Evolutionary conservation across 2,797 vertebrate genomes (phyloP).

Genomic region (Acanthurus leucopareius): DNA sequence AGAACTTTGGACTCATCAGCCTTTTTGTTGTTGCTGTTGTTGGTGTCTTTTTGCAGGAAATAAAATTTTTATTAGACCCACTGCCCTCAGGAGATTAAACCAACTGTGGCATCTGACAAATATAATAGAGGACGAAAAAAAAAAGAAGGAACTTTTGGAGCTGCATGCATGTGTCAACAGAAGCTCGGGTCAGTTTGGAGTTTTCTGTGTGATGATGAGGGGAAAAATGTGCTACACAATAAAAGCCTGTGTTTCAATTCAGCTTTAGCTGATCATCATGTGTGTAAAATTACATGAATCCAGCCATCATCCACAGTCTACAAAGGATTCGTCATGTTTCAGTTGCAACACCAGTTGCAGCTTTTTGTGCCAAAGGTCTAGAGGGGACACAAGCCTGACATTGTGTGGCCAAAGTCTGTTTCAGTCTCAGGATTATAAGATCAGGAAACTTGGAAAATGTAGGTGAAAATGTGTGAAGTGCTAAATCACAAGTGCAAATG

Average conservation of each 20-base stretch:
- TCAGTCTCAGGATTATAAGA: conserved; percentile 65
- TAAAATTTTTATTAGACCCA: conserved; percentile 31
- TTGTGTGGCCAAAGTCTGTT: conserved; percentile 64
- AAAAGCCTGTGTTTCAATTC: conserved; percentile 7
- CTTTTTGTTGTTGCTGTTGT: background rate
- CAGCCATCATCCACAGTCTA: conserved; percentile 16
- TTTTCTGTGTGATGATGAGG: background rate
- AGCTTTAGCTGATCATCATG: background rate
- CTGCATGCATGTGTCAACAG: conserved; percentile 14
- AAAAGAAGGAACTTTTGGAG: conserved; percentile 24
- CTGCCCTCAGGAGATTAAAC: conserved; percentile 49
- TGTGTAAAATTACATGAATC: conserved; percentile 37
- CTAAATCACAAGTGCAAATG: conserved; percentile 30
- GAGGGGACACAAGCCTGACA: conserved; percentile 64
- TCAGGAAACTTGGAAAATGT: conserved; percentile 62
- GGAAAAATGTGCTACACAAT: background rate
- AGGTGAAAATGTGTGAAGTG: conserved; percentile 40
- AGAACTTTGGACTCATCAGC: background rate
- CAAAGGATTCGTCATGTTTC: conserved; percentile 42
- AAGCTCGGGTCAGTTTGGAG: conserved; percentile 2
- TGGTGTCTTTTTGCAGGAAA: background rate
- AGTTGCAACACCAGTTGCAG: conserved; percentile 55
- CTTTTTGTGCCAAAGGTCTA: conserved; percentile 68
- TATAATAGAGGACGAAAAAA: conserved; percentile 9
- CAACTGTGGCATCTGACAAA: conserved; percentile 17